These are phyloP conservation scores for Scaptomyza tumidula DNA, from an alignment of 2,888 invertebrate species.

Conservation along the genomic window DNA sequence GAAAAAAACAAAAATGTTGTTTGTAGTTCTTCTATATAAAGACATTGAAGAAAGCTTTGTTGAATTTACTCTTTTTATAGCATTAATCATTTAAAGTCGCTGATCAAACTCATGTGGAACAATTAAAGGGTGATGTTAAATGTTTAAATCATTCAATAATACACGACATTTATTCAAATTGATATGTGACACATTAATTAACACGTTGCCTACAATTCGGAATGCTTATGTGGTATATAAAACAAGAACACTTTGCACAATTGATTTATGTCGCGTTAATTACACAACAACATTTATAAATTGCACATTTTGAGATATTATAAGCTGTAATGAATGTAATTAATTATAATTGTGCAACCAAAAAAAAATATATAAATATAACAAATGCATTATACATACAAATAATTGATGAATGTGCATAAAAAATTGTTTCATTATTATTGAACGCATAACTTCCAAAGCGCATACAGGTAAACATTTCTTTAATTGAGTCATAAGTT, in stretches of 20 bases:
- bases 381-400: conserved; percentile 41
- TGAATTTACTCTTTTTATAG: background rate
- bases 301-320: conserved; percentile 31
- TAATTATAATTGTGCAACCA: conserved; percentile 42
- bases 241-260: conserved; percentile 28
- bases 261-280: conserved; percentile 67
- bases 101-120: background rate
- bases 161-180: conserved; percentile 14
- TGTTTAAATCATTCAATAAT: conserved; percentile 5
- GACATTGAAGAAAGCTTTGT: background rate
- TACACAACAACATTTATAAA: conserved; percentile 38
- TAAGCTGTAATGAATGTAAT: conserved; percentile 61
- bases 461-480: conserved; percentile 6
- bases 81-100: too few relatives aligned
- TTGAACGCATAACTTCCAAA: background rate
- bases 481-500: background rate
- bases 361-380: conserved; percentile 1
- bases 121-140: conserved; percentile 5
- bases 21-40: too few relatives aligned
- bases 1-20: too few relatives aligned
- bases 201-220: conserved; percentile 29
- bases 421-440: conserved; percentile 33
- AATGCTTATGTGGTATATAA: conserved; percentile 5
- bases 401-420: conserved; percentile 54
- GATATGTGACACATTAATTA: conserved; percentile 52